Base-by-base conservation (phyloP, 2,888 invertebrate genomes). In the Sphaerophoria taeniata region DNA sequence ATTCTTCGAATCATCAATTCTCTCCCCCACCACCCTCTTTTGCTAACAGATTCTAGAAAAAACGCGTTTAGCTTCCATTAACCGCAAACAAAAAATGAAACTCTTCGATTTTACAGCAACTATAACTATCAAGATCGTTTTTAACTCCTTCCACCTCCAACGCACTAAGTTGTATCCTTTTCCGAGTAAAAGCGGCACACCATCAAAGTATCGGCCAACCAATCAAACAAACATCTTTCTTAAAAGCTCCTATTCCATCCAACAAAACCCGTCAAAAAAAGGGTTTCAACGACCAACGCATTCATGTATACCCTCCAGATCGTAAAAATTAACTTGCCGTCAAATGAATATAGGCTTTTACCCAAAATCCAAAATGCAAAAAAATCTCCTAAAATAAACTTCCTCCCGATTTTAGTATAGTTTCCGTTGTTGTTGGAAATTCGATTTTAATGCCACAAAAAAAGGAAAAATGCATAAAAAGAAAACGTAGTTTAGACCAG, bases 261-360 rank as follows among this genome's bases (percentile, higher is more conserved):
- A 3, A 56, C 63, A 63, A 49, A 2, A 34, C 24, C 16, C 7
- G 12, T 9, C 11, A 43, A 39, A 60, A 31, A 67, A 67, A 67
- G 31, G 67, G 53, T 53, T 67, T 51, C 51, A 7, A 39, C 51
- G 33, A 24, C 24, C 24, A 24, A 24, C 24, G 24, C 24, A 24
- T 24, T 24, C 33, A 65, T 47, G 14, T 14, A 49, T 51, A 53
- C 39, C 51, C 73, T 24, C 24, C 24, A 24, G 24, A 69, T 77
- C 78, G 63, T 82, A 82, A 82, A 77, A 82, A 73, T 55, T 78
- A 82, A 78, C 78, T 73, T 78, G 55, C 69, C 78, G 78, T 78
- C 78, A 82, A 82, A 77, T 82, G 78, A 78, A 73, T 78, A 73
- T 67, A 31, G 67, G 39, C 63, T 69, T 73, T 33, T 51, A 56